Base-by-base conservation (phyloP, 2,113 vertebrate species). In the Peromyscus californicus region DNA sequence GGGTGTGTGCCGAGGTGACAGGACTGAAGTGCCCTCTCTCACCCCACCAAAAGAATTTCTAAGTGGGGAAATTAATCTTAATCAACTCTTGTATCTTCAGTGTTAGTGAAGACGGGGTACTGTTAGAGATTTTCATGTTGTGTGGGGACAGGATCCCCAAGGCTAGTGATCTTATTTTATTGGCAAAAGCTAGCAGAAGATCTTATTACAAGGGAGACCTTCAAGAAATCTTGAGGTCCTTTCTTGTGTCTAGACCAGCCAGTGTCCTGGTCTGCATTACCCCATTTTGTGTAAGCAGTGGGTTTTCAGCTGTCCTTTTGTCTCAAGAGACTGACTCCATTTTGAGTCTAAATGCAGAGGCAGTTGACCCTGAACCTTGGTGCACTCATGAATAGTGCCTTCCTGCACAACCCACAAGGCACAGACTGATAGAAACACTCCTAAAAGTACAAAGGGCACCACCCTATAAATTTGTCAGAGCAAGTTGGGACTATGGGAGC, bases 1-100 rank as follows among this genome's bases (percentile, higher is more conserved):
- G 80, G 67, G 91, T 93, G 90, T 86, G 63, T 94, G 95, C 85
- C 3, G 96, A 95, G 97, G 98, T 97, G 98, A 98, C 97, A 96
- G 83, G 93, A 90, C 92, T 48, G 89, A 98, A 90, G 74, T 98
- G 98, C 97, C 98, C 98, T 98, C 98, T 98, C 89, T 93, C 92
- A 96, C 92, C 96, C 96, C 97, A 90, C 97, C 96, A 69, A 98
- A 98, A 98, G 96, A 98, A 97, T 97, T 96, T 97, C 96, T 97
- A 97, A 98, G 98, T 98, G 97, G 97, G 97, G 95, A 98, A 96
- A 98, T 98, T 98, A 97, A 97, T 98, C 98, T 98, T 98, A 98
- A 98, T 98, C 95, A 75, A 65, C 51, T 86, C 96, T 59, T 72
- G 69, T 92, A 91, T 97, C 94, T 98, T 86, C 83, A 93, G 78